Base-by-base conservation (phyloP, 2,797 vertebrate species). In the Synaphobranchus kaupii region DNA sequence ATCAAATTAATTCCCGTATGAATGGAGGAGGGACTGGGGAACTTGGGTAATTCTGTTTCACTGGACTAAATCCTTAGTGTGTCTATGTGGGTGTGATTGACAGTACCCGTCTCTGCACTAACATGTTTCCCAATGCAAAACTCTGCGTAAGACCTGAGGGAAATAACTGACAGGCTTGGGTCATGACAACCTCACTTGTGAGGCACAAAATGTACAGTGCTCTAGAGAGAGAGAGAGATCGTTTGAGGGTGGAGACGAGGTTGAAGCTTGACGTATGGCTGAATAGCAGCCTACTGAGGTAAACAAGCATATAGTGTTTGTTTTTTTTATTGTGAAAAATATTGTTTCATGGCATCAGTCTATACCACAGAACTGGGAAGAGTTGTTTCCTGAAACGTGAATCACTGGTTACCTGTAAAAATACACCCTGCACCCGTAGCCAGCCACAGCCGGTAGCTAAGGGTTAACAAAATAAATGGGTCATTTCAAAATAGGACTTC, bases 71-170 rank as follows among this genome's bases (percentile, higher is more conserved):
- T 28, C n/a, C 25, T 25, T 4, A 48, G 12, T 17, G 84, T 47
- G 44, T 44, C 73, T 13, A 0, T n/a, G 48, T 50, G 66, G 85
- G 34, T 47, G 78, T 81, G 76, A 54, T 48, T 48, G 17, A 56
- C 31, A 56, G 68, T 47, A 85, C 44, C 39, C n/a, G 17, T 34
- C 44, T 85, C 13, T 88, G 87, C 68, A n/a, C 31, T 13, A 52
- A 85, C 87, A 58, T 39, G 87, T 85, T 50, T 47, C 52, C 84
- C 44, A 63, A 84, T 39, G 52, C 22, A 48, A 10, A 68, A 68
- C 63, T 52, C 48, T 34, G 7, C 71, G 25, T 17, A 44, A 39
- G 54, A 87, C 83, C 82, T 78, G 82, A 78, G 63, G 68, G 63
- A 66, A 66, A 85, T n/a, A 66, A 10, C 52, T 4, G 44, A 85